Evolutionary conservation across 2,888 invertebrate genomes (phyloP).

Genomic region (Acanthopleura granulata): DNA sequence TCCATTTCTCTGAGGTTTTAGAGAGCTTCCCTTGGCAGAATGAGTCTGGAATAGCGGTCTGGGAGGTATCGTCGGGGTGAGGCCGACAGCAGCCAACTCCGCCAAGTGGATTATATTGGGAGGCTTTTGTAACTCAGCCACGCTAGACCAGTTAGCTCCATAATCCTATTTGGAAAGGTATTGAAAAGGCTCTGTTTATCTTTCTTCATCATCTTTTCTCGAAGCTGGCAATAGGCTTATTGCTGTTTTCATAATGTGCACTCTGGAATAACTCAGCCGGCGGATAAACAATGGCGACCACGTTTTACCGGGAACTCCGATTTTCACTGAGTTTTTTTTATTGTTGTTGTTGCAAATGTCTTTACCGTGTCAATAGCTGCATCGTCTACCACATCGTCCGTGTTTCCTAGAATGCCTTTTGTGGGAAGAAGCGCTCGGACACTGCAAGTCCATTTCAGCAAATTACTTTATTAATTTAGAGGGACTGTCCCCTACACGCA

Average conservation of each 20-base stretch:
- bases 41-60: too few species aligned
- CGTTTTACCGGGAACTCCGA: background rate
- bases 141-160: background rate
- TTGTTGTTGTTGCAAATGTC: background rate
- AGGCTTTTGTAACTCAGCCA: slow-evolving; percentile 11
- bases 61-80: background rate
- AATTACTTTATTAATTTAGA: too few species aligned
- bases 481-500: too few species aligned
- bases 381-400: background rate
- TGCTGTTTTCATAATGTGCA: slow-evolving; percentile 15
- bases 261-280: background rate
- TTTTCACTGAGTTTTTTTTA: background rate
- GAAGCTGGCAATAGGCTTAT: slow-evolving; percentile 14
- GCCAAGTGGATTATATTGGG: slow-evolving; percentile 7
- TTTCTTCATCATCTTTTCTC: slow-evolving; percentile 11
- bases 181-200: slow-evolving; percentile 15
- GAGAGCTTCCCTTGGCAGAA: background rate
- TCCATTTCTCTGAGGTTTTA: background rate
- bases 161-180: slow-evolving; percentile 1
- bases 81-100: background rate
- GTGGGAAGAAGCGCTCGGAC: too few species aligned
- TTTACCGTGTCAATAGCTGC: background rate
- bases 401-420: too few species aligned
- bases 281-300: background rate
- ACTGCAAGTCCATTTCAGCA: too few species aligned